Conservation (phyloP, 2,113 vertebrate species). For the human region GRCh38 chr15:96832001-96832500, state of each 20-base stretch:
- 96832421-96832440: background rate
- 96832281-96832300: too few species aligned
- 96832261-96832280: too few species aligned
- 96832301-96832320: too few species aligned
- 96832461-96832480: background rate
- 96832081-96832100: background rate
- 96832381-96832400: too few species aligned
- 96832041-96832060: background rate
- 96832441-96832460: background rate
- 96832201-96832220: background rate
- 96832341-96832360: too few species aligned
- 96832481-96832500: background rate
- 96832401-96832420: background rate
- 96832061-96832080: background rate
- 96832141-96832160: background rate
- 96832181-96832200: background rate
- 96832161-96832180: background rate
- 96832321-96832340: too few species aligned
- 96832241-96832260: too few species aligned
- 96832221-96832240: too few species aligned
- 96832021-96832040: background rate
- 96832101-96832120: background rate
- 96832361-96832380: background rate
- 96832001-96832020: background rate
- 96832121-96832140: background rate